Base-by-base conservation (phyloP, 2,797 vertebrate genomes). In the Falco novaeseelandiae region DNA sequence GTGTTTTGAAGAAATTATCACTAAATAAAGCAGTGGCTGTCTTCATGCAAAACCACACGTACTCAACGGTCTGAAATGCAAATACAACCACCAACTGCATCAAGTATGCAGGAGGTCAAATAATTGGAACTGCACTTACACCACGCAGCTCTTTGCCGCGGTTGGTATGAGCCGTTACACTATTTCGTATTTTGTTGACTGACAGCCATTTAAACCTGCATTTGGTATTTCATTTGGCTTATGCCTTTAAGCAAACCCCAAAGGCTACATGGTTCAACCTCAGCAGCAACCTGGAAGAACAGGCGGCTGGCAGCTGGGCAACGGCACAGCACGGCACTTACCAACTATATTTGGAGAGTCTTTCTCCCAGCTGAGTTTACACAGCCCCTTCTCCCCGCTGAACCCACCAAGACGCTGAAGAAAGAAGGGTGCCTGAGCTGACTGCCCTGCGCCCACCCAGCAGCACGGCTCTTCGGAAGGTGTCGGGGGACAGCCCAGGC, bases 321-420 rank as follows among this genome's bases (percentile, higher is more conserved):
- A 44, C 0, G 32, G 38, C 48, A n/a, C 13, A 1, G 5, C 19
- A 12, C 3, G 2, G 21, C 40, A 16, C 25, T 34, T 10, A 14
- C 16, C 29, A 4, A 11, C 38, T 42, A 8, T 1, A 9, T 10
- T 15, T 14, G 51, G 34, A 61, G 52, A 25, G 19, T 15, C 27
- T 15, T 42, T 32, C 36, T 26, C 26, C 21, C 18, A 21, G 42
- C 58, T 65, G 42, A 32, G 18, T 32, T 49, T 12, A 10, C 62
- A 17, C 12, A 26, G 25, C 13, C 26, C 40, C 22, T 18, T 18
- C 46, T 8, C 15, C 20, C 21, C 38, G 19, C 19, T 26, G 79
- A 20, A 66, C 49, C 66, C 89, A 42, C 2, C n/a, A 36, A 40
- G 82, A 65, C 1, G 44, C 65, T 83, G 66, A 74, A 59, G 80